These are phyloP conservation scores for Pandion haliaetus DNA, from an alignment of 2,113 vertebrate species.

Conservation along the genomic window DNA sequence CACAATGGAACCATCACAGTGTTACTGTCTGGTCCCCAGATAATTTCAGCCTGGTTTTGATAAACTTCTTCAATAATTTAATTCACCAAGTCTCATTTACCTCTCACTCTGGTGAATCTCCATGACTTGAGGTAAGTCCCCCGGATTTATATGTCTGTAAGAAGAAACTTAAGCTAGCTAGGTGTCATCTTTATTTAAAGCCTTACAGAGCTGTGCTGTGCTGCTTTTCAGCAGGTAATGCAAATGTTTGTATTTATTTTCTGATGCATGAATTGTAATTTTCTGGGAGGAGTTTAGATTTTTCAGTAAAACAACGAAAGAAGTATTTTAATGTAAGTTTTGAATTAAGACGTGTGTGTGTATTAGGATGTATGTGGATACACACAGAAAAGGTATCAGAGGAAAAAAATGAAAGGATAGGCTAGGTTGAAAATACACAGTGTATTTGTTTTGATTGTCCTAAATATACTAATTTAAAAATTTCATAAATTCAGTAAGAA, in stretches of 20 bases:
- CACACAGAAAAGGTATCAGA: background rate
- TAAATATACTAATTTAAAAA: background rate
- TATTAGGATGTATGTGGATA: background rate
- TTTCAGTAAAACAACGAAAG: background rate
- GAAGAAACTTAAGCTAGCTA: background rate
- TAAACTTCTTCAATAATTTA: constrained; percentile 37
- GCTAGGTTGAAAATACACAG: background rate
- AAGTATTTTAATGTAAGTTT: background rate
- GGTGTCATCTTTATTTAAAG: background rate
- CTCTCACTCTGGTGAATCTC: background rate
- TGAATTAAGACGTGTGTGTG: background rate
- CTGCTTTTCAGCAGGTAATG: background rate
- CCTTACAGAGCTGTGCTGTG: background rate
- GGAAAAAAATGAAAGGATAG: background rate
- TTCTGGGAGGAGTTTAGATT: background rate
- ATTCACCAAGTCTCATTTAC: background rate
- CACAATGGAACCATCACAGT: background rate
- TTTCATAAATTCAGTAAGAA: background rate
- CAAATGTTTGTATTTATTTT: background rate
- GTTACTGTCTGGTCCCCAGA: background rate
- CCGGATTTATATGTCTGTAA: background rate
- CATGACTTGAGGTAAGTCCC: background rate
- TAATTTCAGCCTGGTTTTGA: background rate
- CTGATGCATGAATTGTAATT: background rate
- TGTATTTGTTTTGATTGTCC: background rate